Evolutionary conservation across 2,888 invertebrate genomes (phyloP).

Genomic region (Tortricodes alternella): DNA sequence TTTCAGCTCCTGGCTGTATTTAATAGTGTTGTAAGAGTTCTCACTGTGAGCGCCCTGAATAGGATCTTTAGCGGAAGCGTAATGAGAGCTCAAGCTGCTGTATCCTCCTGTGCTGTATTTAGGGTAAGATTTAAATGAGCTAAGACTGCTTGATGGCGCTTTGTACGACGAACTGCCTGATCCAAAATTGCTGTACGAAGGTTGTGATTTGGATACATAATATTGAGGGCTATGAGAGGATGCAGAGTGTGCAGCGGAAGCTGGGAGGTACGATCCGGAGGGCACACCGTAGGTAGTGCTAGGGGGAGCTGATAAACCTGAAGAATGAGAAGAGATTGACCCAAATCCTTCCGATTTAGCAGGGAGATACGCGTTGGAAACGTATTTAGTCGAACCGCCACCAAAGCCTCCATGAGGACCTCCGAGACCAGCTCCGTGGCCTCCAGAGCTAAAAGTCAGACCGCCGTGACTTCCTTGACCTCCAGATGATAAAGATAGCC

Average conservation of each 20-base stretch:
- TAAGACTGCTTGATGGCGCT: constrained; percentile 54
- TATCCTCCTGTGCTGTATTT: constrained; percentile 64
- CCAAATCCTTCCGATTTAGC: constrained; percentile 58
- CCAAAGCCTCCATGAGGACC: constrained; percentile 55
- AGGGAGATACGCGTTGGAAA: constrained; percentile 57
- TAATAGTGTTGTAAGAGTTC: constrained; percentile 74
- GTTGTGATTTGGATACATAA: constrained; percentile 56
- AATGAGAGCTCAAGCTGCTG: constrained; percentile 52
- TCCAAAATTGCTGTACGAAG: constrained; percentile 54
- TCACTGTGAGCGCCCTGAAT: constrained; percentile 69
- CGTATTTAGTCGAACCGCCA: constrained; percentile 58
- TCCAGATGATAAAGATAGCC: constrained; percentile 34
- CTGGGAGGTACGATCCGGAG: constrained; percentile 49
- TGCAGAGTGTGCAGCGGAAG: constrained; percentile 56
- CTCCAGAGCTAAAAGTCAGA: constrained; percentile 48
- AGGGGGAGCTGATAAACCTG: constrained; percentile 55
- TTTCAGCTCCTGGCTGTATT: constrained; percentile 76
- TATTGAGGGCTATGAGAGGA: constrained; percentile 64
- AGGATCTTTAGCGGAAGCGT: constrained; percentile 58
- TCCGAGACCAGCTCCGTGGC: constrained; percentile 55
- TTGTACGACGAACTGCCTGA: constrained; percentile 63
- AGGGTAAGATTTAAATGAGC: constrained; percentile 60
- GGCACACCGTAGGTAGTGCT: constrained; percentile 64
- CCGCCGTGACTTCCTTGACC: constrained; percentile 35
- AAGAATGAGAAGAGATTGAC: constrained; percentile 57